These are phyloP conservation scores for Ctenicera cuprea DNA, from an alignment of 2,888 invertebrate genomes.

Conservation along the genomic window DNA sequence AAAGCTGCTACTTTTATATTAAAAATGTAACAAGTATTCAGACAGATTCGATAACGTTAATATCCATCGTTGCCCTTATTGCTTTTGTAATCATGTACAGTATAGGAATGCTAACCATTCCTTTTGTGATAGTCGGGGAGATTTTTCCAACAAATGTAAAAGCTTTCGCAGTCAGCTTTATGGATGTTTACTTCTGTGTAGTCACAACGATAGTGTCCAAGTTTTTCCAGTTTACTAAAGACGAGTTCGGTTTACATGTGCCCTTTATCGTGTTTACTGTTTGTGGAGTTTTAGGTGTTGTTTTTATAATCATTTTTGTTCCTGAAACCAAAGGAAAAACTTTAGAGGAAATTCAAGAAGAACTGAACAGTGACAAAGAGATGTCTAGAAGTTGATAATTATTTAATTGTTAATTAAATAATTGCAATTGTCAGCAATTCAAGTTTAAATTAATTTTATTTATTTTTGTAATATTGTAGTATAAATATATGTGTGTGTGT, in stretches of 20 bases:
- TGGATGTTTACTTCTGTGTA: conserved; percentile 72
- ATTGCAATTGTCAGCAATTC: too few relatives aligned
- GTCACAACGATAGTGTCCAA: conserved; percentile 71
- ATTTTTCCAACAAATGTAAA: conserved; percentile 74
- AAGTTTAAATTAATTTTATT: too few relatives aligned
- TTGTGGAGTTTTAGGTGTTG: conserved; percentile 78
- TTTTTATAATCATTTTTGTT: conserved; percentile 77
- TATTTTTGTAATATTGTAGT: too few relatives aligned
- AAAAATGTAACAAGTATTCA: neutral
- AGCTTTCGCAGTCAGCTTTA: conserved; percentile 74
- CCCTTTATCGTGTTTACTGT: conserved; percentile 80
- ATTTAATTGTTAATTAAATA: too few relatives aligned
- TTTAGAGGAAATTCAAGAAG: conserved; percentile 80
- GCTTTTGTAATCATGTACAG: conserved; percentile 71
- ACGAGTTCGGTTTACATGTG: conserved; percentile 77
- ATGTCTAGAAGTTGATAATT: too few relatives aligned
- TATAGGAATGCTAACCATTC: conserved; percentile 73
- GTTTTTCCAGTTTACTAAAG: conserved; percentile 73
- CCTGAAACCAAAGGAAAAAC: conserved; percentile 85
- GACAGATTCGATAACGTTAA: neutral
- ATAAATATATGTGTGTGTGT: too few relatives aligned
- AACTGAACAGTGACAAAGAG: conserved; percentile 69
- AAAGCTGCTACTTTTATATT: conserved; percentile 66
- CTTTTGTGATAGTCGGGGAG: conserved; percentile 73
- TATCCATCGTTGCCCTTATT: conserved; percentile 60